A percentile compares a stretch with the other conserved stretches of the same genome.
Conservation (phyloP, 2,888 invertebrate genomes). For the Perithous albicinctus region DNA sequence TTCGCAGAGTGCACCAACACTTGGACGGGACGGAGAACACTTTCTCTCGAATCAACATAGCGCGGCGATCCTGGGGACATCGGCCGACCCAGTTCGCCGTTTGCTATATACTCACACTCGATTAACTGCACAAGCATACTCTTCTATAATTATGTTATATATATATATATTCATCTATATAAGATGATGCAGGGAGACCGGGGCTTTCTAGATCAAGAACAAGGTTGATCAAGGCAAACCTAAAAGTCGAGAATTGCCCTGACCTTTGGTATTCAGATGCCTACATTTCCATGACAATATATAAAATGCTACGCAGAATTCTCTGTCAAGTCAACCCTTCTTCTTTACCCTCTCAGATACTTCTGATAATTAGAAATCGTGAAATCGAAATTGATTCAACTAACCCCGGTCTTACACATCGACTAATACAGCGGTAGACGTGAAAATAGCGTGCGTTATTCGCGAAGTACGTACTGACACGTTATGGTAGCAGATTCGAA, state of each 20-base stretch:
- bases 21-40: neutral
- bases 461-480: conserved; percentile 25
- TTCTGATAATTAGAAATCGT: neutral
- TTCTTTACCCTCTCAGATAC: neutral
- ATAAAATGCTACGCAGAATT: no score
- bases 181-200: conserved; percentile 1
- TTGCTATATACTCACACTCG: conserved; percentile 4
- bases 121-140: neutral
- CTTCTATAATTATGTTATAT: conserved; percentile 22
- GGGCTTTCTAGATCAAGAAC: no score
- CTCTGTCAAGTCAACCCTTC: no score
- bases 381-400: neutral
- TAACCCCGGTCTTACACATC: neutral
- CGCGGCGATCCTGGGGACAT: conserved; percentile 48
- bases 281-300: no score
- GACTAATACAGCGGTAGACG: neutral
- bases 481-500: conserved; percentile 45
- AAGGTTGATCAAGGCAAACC: no score
- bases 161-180: no score
- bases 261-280: no score
- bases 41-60: neutral
- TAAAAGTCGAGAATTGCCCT: no score
- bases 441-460: conserved; percentile 37
- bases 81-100: conserved; percentile 39
- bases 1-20: neutral